Evolutionary conservation across 1,140 invertebrate genomes (phyloP), one percentile per base, ranked within the genome.

Genomic region (Centruroides sculpturatus): DNA sequence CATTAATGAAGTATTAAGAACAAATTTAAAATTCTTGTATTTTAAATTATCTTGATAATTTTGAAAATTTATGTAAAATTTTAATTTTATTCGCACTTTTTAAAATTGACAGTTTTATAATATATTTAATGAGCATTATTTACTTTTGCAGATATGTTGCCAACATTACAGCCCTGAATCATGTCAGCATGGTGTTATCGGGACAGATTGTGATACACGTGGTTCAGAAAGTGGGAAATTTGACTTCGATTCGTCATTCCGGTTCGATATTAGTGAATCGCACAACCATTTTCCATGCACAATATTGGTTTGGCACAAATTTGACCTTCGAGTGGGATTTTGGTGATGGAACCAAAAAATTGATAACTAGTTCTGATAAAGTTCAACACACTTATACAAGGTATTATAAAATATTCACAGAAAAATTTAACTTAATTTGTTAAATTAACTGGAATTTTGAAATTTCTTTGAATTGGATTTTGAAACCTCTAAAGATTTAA

Each of bases 291-390:
- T 63, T 56, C 48, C 58, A 34, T 51, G 62, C 51, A 46, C 13
- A 59, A 10, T 63, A 63, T 57, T 63, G 62, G 62, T 63, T 63
- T 63, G 62, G 62, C 47, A 59, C 57, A 53, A 59, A 63, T 57
- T 34, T 63, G 53, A 63, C 62, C 56, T 63, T 63, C 13, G 49
- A 54, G 56, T 63, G 62, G 62, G 57, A 63, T 41, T 63, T 63
- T 59, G 62, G 62, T 59, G 62, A 63, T 59, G 58, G 58, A 13
- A 55, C 57, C 57, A 35, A 41, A 49, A 13, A 47, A 36, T 11
- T 57, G 53, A 63, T 36, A 41, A 63, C 62, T 57, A 55, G 55
- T 35, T 59, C 55, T 54, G 47, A 57, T 53, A 59, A 23, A 59
- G 57, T 63, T 57, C 50, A 56, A 5, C 62, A 63, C 23, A 23